Conservation (phyloP, 2,797 vertebrate genomes). For the Botia almorhae region DNA sequence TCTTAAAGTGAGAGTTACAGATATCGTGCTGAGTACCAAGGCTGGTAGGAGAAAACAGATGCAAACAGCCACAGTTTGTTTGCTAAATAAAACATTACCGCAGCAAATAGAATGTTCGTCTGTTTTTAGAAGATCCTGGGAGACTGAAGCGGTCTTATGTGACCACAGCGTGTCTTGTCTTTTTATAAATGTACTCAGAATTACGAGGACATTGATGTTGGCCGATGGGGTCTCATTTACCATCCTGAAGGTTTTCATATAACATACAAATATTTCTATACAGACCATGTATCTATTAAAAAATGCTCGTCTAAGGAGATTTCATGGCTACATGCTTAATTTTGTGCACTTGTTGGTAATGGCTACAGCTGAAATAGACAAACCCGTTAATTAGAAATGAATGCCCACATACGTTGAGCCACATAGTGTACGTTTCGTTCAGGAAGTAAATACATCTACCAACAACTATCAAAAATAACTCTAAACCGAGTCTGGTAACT, state of each 20-base stretch:
- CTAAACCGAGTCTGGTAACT: conserved; percentile 21
- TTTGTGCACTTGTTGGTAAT: not conserved
- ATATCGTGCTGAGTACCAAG: not conserved
- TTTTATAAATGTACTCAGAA: no score
- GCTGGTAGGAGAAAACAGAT: conserved; percentile 35
- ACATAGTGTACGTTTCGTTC: not conserved
- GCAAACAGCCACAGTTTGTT: conserved; percentile 53
- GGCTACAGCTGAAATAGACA: not conserved
- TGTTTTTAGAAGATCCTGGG: conserved; percentile 27
- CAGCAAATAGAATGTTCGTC: conserved; percentile 57
- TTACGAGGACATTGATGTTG: no score
- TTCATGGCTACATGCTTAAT: no score
- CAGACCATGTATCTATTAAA: no score
- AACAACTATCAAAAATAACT: not conserved
- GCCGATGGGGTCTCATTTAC: no score
- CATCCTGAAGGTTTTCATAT: no score
- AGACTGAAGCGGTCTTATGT: conserved; percentile 45
- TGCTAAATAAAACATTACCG: conserved; percentile 58
- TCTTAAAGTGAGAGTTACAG: conserved; percentile 28
- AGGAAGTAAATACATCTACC: no score
- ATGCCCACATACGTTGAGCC: not conserved
- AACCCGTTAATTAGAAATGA: not conserved
- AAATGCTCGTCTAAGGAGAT: no score
- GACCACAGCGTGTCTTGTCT: not conserved
- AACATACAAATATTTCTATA: no score